Base-by-base conservation (phyloP, 92 coral and sea anemone species). In the Siderastrea siderea region DNA sequence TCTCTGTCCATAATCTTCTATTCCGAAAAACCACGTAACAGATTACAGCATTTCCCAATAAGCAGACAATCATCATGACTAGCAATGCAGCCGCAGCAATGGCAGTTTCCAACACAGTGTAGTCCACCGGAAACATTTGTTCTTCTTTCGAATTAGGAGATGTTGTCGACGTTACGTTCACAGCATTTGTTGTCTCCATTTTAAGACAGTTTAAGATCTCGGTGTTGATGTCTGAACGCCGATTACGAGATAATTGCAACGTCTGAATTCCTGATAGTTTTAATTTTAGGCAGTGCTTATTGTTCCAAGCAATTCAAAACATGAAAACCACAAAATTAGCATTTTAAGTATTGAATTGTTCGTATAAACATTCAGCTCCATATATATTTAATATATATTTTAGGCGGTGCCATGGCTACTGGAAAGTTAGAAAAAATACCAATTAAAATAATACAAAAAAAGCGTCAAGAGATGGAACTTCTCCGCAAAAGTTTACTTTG, bases 1-100 rank as follows among this genome's bases (percentile, higher is more conserved):
- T 95, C 79, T 88, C 96, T 7, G 96, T 95, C 98, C 96, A 95
- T 88, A 95, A 83, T 57, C 96, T 88, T 72, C 92, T 93, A 82
- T 93, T 93, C 71, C 84, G 77, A 46, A 93, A 77, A 19, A 95
- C 93, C 46, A 95, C 95, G 73, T 66, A 75, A 38, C 93, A 94
- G 57, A 93, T 87, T 51, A 81, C 88, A n/a, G 73, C 62, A 46
- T 95, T 95, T 58, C 98, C 98, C 17, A 77, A 43, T 17, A 95
- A 57, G 51, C 94, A 91, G 5, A 94, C 46, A 9, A 83, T 17
- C 81, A 95, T 89, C 16, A 93, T 93, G 9, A 93, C 5, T 13
- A 83, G 82, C 53, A 95, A 70, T 4, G 89, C 47, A 5, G 81
- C 92, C 0, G 98, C 96, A 11, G 94, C 84, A 15, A 80, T 12